Conservation (phyloP, 2,797 vertebrate genomes). For the Phrynocephalus vlangalii region DNA sequence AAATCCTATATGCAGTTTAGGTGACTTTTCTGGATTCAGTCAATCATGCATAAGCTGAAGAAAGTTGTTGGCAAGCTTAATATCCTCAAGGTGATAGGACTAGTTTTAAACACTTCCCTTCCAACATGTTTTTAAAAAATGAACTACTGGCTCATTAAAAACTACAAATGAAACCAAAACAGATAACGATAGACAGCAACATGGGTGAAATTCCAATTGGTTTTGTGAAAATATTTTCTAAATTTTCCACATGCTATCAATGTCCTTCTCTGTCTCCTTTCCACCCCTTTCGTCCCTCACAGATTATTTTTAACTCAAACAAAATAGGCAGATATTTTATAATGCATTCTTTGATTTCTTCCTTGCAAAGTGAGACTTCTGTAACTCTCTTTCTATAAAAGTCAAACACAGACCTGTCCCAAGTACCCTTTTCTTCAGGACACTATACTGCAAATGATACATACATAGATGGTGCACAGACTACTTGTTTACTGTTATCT, state of each 20-base stretch:
- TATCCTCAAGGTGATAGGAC: neutral
- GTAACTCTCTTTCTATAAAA: neutral
- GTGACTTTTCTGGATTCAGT: neutral
- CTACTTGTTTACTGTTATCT: conserved; percentile 32
- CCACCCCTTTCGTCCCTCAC: neutral
- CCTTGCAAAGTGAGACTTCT: neutral
- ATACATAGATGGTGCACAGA: conserved; percentile 49
- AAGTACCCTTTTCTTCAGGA: conserved; percentile 19
- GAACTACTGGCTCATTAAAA: neutral
- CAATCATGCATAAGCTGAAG: neutral
- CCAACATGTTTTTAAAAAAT: neutral
- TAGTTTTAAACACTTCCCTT: neutral
- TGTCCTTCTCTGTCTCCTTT: conserved; percentile 44
- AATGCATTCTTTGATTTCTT: conserved; percentile 12
- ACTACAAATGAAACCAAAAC: neutral
- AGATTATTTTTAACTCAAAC: neutral
- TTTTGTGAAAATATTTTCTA: conserved; percentile 25
- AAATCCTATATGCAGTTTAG: too few species aligned
- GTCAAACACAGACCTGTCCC: neutral
- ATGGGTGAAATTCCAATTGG: conserved; percentile 16
- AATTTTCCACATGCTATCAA: conserved; percentile 70
- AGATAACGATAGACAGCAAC: rapidly evolving
- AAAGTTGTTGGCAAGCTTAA: neutral
- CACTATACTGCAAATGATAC: conserved; percentile 18
- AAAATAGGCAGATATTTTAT: conserved; percentile 9